A percentile compares a stretch with the other conserved stretches of the same genome.
phyloP scores from a whole-genome alignment of 2,888 invertebrate genomes.

The Thecophora atra region DNA sequence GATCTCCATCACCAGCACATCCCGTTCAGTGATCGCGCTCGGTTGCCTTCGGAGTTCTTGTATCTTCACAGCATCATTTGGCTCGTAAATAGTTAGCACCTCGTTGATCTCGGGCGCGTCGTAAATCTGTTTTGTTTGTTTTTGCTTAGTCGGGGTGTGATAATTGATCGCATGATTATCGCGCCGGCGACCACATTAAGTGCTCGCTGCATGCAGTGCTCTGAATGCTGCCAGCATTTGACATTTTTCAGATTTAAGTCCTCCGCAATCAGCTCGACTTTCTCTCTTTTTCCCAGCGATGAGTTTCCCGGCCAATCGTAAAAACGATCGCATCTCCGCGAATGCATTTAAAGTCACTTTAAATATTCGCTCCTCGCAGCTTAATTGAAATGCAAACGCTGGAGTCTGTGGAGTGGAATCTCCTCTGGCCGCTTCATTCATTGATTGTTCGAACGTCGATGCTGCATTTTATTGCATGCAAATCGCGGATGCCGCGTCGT shows the following conservation, averaged over 20 bases:
- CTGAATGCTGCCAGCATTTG: constrained; percentile 5
- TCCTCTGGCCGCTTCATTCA: constrained; percentile 26
- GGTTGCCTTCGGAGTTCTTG: background rate
- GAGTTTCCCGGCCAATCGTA: constrained; percentile 31
- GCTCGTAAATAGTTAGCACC: constrained; percentile 25
- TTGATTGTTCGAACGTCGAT: constrained; percentile 23
- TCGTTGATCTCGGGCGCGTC: constrained; percentile 14
- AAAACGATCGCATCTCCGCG: constrained; percentile 5
- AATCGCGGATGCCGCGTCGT: constrained; percentile 23
- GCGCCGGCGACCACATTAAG: constrained; percentile 26
- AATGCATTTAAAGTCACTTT: constrained; percentile 13
- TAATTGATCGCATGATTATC: constrained; percentile 26
- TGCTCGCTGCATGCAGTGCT: background rate
- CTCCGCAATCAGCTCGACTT: constrained; percentile 5
- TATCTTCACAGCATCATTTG: background rate
- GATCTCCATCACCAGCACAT: too few relatives aligned
- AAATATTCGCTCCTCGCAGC: constrained; percentile 14
- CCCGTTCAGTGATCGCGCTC: too few relatives aligned
- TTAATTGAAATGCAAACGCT: constrained; percentile 37
- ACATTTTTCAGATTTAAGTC: constrained; percentile 19
- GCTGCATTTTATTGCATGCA: constrained; percentile 40
- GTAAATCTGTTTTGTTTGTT: constrained; percentile 25
- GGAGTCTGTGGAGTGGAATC: constrained; percentile 44
- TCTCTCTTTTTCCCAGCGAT: background rate
- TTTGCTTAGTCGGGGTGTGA: constrained; percentile 23